phyloP scores from a whole-genome alignment of 2,888 invertebrate species.

The Tubulanus polymorphus region DNA sequence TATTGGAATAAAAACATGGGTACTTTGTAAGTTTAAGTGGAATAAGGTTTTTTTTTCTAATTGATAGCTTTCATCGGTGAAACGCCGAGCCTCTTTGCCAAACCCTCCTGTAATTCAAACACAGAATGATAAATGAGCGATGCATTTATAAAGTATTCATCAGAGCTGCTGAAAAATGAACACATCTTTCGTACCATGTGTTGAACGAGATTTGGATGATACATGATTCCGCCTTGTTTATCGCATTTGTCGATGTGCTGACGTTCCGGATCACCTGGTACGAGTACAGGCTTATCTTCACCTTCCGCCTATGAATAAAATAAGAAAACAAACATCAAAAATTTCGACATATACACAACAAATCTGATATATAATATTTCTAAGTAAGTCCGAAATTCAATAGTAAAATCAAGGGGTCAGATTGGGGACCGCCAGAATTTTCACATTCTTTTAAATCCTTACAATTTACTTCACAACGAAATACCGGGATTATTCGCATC shows the following conservation, averaged over 20 bases:
- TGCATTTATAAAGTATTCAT: neutral
- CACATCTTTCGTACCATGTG: conserved; percentile 1
- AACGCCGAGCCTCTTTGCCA: conserved; percentile 21
- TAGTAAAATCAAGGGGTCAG: neutral
- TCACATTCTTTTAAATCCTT: no score
- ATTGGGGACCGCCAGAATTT: no score
- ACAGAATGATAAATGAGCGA: neutral
- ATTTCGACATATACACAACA: no score
- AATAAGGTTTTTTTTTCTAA: no score
- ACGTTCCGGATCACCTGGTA: conserved; percentile 80
- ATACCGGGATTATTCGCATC: no score
- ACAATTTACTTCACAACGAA: no score
- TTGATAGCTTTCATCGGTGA: conserved; percentile 24
- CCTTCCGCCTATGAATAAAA: conserved; percentile 23
- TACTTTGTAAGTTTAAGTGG: no score
- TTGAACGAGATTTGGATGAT: conserved; percentile 70
- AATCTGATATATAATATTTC: no score
- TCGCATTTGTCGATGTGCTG: conserved; percentile 65
- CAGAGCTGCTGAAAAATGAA: neutral
- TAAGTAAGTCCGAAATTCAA: neutral
- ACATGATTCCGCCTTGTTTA: conserved; percentile 68
- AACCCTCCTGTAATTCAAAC: conserved; percentile 22
- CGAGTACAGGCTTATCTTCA: conserved; percentile 62
- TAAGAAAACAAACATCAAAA: neutral
- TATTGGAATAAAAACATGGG: no score